Evolutionary conservation across 2,797 vertebrate species (phyloP), one percentile per base, ranked within the genome.

Genomic region (Sardinella longiceps): DNA sequence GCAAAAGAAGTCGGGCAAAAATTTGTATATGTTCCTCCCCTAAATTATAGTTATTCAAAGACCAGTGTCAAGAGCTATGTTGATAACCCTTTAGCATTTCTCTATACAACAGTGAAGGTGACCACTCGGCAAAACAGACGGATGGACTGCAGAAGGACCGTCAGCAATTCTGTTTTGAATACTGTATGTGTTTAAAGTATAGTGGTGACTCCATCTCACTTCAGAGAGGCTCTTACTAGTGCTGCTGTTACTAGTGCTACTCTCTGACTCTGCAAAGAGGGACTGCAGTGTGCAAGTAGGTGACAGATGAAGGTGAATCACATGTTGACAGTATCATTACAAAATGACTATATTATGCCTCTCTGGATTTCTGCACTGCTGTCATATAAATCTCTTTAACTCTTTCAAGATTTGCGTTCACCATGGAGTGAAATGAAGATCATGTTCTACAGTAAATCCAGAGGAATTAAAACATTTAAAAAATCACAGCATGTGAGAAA

Each of bases 381-480:
- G 66, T 37, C 66, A 15, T 37, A 74, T 39, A 74, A 74, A 74
- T 74, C 66, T 74, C 33, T 23, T 63, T 9, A 30, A 15, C 66
- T 70, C 30, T 39, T 74, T 74, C 66, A 20, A 37, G 66, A 37
- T 18, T 15, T 74, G 66, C 30, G 1, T 74, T 20, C 66, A 37
- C 30, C 30, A 39, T 74, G 15, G 30, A 74, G 66, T 37, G 66
- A 74, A 30, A 15, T 5, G 37, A 39, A 82, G 20, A 80, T 53
- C 85, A 80, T 43, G 85, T 81, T 74, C 56, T 77, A 46, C 80
- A 81, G 12, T 37, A 82, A 89, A 82, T 70, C 87, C 70, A 85
- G 43, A n/a, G 82, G 86, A 81, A 80, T 83, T 43, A 81, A 85
- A 81, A 83, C 56, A 50, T 74, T 81, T 39, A 37, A 74, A 60